Evolutionary conservation across 2,888 invertebrate species (phyloP), one percentile per base, ranked within the genome.

Genomic region (Zelleria hepariella): DNA sequence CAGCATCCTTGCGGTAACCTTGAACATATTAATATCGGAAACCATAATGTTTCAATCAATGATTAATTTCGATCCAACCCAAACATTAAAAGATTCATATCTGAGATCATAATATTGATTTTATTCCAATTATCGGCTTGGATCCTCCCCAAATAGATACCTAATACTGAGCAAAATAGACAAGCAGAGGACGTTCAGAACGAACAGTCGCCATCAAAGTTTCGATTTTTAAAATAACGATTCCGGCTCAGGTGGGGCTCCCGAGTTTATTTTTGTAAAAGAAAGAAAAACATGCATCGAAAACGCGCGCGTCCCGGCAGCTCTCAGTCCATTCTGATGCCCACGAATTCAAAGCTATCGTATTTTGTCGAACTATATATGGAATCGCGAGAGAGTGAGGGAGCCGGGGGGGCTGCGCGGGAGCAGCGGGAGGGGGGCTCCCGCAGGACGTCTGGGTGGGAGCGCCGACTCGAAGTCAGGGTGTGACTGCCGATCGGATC

Each of bases 401-500:
- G 59, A 67, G 64, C 65, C 65, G 64, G 60, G 61, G 67, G 68
- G 63, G 64, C 60, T 65, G 62, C 67, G 67, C 62, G 66, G 61
- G 62, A 64, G 66, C 63, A 68, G 68, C 15, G 71, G 72, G 69
- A n/a, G 72, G 74, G 72, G 69, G 68, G 63, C 62, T 59, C 67
- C 67, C 71, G 72, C 77, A 76, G 82, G 80, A 77, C 68, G 69
- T 67, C 63, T 65, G 71, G 69, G 75, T 66, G 72, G 75, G 76
- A 71, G 68, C 76, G 70, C 71, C 65, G 72, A 64, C 75, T 83
- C 83, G 80, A 86, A 88, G 87, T 86, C 86, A 83, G 86, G 86
- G 85, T 82, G 84, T 83, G 86, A 86, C 86, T 85, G 80, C 82
- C 82, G 83, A 82, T 73, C 81, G 80, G 78, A 78, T 75, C 84